A percentile compares a stretch with the other conserved stretches of the same genome.
phyloP scores from a whole-genome alignment of 1,140 invertebrate genomes.

The Palaemon carinicauda region DNA sequence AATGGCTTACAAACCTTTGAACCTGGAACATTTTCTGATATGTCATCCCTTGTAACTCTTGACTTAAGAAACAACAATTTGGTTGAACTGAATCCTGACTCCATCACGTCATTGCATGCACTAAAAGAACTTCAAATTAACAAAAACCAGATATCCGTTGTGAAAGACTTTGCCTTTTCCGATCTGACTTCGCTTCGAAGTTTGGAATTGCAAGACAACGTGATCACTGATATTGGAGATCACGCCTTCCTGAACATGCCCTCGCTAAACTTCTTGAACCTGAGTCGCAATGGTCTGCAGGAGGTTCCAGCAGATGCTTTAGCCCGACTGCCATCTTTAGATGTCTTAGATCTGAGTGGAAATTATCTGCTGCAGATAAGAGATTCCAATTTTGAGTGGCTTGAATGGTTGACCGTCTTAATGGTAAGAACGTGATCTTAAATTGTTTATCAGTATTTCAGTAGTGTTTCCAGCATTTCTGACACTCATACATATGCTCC shows the following conservation, averaged over 20 bases:
- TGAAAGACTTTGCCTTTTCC: constrained; percentile 74
- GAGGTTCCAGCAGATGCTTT: constrained; percentile 68
- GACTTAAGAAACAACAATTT: constrained; percentile 74
- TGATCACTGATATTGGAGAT: constrained; percentile 75
- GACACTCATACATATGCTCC: too few species aligned
- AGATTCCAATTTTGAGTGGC: constrained; percentile 70
- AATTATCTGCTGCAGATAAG: constrained; percentile 78
- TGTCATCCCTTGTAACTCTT: constrained; percentile 70
- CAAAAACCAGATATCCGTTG: constrained; percentile 70
- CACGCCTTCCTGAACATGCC: constrained; percentile 81
- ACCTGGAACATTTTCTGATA: constrained; percentile 73
- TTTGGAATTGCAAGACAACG: constrained; percentile 79
- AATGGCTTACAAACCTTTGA: constrained; percentile 79
- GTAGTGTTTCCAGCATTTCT: too few species aligned
- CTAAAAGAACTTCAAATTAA: constrained; percentile 43
- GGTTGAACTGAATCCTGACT: constrained; percentile 45
- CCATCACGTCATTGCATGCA: constrained; percentile 22
- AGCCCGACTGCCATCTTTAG: constrained; percentile 54
- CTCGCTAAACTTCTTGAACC: constrained; percentile 77
- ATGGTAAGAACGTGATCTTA: constrained; percentile 67
- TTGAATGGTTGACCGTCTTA: constrained; percentile 86
- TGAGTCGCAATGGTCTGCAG: constrained; percentile 72
- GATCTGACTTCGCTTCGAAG: constrained; percentile 73
- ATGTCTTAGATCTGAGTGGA: constrained; percentile 65
- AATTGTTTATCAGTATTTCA: constrained; percentile 15